A percentile compares a stretch with the other conserved stretches of the same genome.
These are phyloP conservation scores for Steatornis caripensis DNA, from an alignment of 2,113 vertebrate species.

Conservation along the genomic window DNA sequence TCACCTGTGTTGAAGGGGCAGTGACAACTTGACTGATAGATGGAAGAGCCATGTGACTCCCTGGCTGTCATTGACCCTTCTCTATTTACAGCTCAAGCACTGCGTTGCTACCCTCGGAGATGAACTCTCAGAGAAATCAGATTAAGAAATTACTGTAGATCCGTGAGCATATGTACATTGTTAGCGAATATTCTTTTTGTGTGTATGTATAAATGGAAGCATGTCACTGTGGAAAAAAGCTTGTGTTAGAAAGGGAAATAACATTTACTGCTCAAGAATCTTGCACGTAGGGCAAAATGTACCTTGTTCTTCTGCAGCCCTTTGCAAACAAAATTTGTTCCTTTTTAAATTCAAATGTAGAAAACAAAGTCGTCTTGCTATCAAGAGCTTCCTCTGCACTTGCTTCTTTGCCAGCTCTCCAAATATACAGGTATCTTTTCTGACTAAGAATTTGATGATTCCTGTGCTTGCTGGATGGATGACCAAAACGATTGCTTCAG, in stretches of 20 bases:
- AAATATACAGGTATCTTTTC: neutral
- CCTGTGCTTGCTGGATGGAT: neutral
- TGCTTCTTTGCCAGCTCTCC: neutral
- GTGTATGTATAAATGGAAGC: neutral
- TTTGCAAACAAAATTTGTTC: neutral
- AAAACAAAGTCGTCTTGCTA: neutral
- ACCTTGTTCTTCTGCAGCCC: neutral
- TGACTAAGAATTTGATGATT: neutral
- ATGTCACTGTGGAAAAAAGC: neutral
- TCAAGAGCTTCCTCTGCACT: neutral
- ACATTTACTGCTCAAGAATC: neutral
- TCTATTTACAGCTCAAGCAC: neutral
- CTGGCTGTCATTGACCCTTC: neutral
- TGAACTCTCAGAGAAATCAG: neutral
- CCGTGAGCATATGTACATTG: neutral
- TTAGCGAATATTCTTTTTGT: neutral
- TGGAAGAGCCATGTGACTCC: neutral
- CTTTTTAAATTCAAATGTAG: neutral
- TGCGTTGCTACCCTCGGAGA: neutral
- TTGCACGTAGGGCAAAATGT: neutral
- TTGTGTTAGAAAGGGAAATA: neutral
- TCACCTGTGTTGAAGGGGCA: neutral
- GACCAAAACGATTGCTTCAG: neutral
- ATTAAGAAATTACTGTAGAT: neutral
- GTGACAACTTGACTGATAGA: neutral